A percentile compares a stretch with the other conserved stretches of the same genome.
Evolutionary conservation across 2,888 invertebrate genomes (phyloP).

Genomic region (Mesoligia furuncula): DNA sequence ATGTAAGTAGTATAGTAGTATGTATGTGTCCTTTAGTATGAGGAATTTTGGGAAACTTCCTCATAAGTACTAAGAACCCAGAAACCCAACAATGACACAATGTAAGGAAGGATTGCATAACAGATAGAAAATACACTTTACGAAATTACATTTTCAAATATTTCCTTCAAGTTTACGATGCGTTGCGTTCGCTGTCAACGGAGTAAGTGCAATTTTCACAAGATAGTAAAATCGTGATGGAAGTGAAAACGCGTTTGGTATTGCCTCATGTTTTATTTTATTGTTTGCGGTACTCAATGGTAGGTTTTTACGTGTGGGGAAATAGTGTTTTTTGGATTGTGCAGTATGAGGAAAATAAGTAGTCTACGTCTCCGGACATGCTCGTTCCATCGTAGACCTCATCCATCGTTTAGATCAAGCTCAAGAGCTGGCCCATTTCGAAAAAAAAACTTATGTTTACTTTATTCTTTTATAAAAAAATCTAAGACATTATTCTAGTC

Average conservation of each 20-base stretch:
- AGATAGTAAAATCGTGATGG: slow-evolving; percentile 38
- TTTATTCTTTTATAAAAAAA: too few relatives aligned
- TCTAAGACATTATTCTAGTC: too few relatives aligned
- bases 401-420: too few relatives aligned
- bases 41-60: background rate
- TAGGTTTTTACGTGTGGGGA: slow-evolving; percentile 4
- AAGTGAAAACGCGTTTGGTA: slow-evolving; percentile 41
- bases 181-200: slow-evolving; percentile 28
- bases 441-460: too few relatives aligned
- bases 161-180: slow-evolving; percentile 52
- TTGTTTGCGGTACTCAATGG: background rate
- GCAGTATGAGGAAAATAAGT: background rate
- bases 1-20: too few relatives aligned
- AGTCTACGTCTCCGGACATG: background rate
- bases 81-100: slow-evolving; percentile 22
- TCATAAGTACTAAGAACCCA: background rate
- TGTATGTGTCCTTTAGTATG: too few relatives aligned
- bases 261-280: slow-evolving; percentile 11
- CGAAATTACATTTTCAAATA: slow-evolving; percentile 28
- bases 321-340: background rate
- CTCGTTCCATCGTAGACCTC: too few relatives aligned
- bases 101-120: slow-evolving; percentile 26
- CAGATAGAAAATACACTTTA: slow-evolving; percentile 12
- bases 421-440: too few relatives aligned
- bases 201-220: slow-evolving; percentile 51